These are phyloP conservation scores for Dasyprocta punctata DNA, from an alignment of 2,113 vertebrate species.

Conservation along the genomic window DNA sequence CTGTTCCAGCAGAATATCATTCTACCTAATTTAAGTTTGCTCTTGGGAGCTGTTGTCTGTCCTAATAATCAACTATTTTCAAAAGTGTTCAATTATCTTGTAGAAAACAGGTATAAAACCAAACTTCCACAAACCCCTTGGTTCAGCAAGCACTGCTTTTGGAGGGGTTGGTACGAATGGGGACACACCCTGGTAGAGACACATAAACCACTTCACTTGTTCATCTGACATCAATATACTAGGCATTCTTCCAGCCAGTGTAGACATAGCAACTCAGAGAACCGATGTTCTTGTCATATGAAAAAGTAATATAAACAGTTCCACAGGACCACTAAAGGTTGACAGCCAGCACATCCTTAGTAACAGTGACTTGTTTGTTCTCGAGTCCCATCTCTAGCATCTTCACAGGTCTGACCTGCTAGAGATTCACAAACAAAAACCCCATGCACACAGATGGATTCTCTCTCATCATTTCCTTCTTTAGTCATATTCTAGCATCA, in stretches of 20 bases:
- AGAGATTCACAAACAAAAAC: neutral
- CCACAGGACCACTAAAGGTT: neutral
- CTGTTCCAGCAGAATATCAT: neutral
- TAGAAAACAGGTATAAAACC: neutral
- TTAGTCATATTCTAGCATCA: neutral
- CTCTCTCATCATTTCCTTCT: neutral
- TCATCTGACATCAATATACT: neutral
- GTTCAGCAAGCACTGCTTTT: neutral
- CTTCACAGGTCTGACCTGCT: neutral
- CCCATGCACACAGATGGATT: neutral
- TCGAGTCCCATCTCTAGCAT: neutral
- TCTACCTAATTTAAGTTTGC: slow-evolving; percentile 20
- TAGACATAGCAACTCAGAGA: neutral
- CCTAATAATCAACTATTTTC: neutral
- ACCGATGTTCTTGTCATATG: neutral
- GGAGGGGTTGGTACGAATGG: neutral
- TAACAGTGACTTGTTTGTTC: neutral
- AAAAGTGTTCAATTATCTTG: slow-evolving; percentile 11
- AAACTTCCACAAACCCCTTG: neutral
- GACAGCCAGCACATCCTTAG: neutral
- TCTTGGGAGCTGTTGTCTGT: slow-evolving; percentile 13
- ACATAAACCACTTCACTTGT: neutral
- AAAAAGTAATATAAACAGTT: neutral
- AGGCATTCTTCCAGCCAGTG: neutral
- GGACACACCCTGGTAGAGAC: neutral